Percentiles rank a stretch among this genome's conserved stretches.
phyloP scores from a whole-genome alignment of 2,113 vertebrate species.

The Todiramphus saurophagus region DNA sequence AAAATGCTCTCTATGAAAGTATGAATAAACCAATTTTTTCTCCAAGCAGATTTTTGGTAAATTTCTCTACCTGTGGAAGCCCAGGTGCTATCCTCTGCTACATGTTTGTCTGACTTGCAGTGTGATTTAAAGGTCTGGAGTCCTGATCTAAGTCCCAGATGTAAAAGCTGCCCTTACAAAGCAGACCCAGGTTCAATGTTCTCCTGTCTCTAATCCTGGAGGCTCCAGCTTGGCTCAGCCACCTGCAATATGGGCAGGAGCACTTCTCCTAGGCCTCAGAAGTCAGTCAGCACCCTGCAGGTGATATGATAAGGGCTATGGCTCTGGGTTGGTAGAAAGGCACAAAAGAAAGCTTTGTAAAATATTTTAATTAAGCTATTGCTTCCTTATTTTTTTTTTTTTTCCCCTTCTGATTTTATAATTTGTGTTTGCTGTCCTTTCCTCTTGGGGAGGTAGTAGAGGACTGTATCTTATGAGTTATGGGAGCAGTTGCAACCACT shows the following conservation, averaged over 20 bases:
- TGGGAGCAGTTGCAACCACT: neutral
- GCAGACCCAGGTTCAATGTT: neutral
- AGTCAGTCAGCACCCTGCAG: neutral
- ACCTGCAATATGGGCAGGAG: neutral
- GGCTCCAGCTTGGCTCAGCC: neutral
- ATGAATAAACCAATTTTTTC: neutral
- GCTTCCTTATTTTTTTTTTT: no score
- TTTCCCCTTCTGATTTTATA: neutral
- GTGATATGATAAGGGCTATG: neutral
- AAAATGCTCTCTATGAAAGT: neutral
- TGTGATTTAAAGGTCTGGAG: neutral
- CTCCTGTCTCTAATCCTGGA: accelerated
- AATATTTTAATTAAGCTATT: neutral
- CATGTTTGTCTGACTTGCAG: accelerated
- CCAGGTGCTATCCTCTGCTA: neutral
- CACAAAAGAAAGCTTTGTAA: neutral
- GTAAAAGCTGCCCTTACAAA: neutral
- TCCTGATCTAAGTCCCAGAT: neutral
- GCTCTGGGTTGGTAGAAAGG: neutral
- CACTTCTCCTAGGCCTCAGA: neutral
- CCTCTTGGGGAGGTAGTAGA: neutral
- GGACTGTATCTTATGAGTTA: neutral
- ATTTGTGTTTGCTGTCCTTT: neutral
- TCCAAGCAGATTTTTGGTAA: neutral
- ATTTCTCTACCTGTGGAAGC: neutral